Evolutionary conservation across 2,888 invertebrate genomes (phyloP), one percentile per base, ranked within the genome.

Genomic region (Caenorhabditis sp.): DNA sequence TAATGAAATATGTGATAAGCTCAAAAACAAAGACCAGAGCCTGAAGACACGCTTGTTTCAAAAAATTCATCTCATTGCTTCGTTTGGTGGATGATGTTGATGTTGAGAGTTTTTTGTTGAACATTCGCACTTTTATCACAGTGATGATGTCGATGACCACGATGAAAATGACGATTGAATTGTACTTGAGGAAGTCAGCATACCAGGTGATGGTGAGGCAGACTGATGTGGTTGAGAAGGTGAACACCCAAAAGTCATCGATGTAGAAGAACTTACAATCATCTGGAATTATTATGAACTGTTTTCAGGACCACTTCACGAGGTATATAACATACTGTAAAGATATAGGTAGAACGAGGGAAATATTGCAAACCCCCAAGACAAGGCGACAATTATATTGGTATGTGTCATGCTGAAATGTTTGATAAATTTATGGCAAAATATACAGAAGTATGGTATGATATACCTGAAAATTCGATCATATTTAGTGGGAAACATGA

Each of bases 1-100:
- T 60, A 12, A 78, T 38, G 49, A 78, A 78, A 56, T 78, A 78
- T 14, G 76, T 76, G 58, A 76, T 67, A 12, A 78, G 63, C 53
- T 78, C 78, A 43, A 65, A 66, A 23, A 78, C 76, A 20, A 78
- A 78, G 0, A 74, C 74, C 4, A 72, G 63, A 0, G 63, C 78
- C 60, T 78, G 78, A 20, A 78, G 71, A 27, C 76, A 76, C 1
- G 75, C 72, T 58, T 78, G 78, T 36, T 78, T 76, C 49, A 78
- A 49, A 36, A 78, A 78, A 58, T 78, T 76, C 54, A 78, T 72
- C 49, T 71, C 70, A 25, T 64, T 65, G 52, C 27, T 62, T 53
- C 58, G 43, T n/a, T 17, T 50, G 12, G 14, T 20, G 10, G 23
- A 23, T 38, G 27, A 23, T 17, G 38, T 49, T 54, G 59, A 26